Conservation (phyloP, 2,797 vertebrate genomes). For the Parotocinclus haroldoi region DNA sequence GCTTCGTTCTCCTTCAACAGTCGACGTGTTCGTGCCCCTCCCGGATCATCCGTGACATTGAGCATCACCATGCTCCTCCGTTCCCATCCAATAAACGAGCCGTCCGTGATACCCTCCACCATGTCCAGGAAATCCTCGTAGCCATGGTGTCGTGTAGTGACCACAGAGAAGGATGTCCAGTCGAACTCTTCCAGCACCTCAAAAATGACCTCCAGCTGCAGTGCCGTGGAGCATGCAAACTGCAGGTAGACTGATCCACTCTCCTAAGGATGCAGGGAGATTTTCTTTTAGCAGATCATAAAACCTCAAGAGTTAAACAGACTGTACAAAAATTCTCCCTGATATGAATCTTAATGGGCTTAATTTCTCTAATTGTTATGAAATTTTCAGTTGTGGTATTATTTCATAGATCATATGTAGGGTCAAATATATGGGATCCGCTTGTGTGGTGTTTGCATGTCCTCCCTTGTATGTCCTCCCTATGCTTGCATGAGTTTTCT, state of each 20-base stretch:
- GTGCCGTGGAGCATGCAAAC: constrained; percentile 85
- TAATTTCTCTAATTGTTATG: too few relatives aligned
- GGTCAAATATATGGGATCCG: too few relatives aligned
- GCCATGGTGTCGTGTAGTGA: constrained; percentile 88
- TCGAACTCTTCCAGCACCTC: constrained; percentile 94
- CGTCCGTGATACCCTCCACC: constrained; percentile 90
- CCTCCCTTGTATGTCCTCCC: too few relatives aligned
- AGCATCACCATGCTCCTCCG: constrained; percentile 84
- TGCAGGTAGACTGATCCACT: constrained; percentile 92
- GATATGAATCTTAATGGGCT: too few relatives aligned
- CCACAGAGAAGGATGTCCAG: constrained; percentile 90
- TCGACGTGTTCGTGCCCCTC: constrained; percentile 72
- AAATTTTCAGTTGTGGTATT: too few relatives aligned
- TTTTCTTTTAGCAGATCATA: too few relatives aligned
- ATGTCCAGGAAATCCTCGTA: constrained; percentile 90
- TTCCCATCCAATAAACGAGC: constrained; percentile 94
- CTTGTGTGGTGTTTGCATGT: too few relatives aligned
- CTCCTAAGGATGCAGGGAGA: constrained; percentile 61
- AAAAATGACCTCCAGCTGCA: constrained; percentile 93
- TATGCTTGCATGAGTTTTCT: too few relatives aligned
- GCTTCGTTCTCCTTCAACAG: constrained; percentile 86
- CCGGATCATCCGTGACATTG: constrained; percentile 81
- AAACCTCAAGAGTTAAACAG: too few relatives aligned
- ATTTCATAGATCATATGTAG: too few relatives aligned
- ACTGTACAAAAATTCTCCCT: too few relatives aligned